phyloP scores from a whole-genome alignment of 2,797 vertebrate species.

The Atherinosoma microstoma region DNA sequence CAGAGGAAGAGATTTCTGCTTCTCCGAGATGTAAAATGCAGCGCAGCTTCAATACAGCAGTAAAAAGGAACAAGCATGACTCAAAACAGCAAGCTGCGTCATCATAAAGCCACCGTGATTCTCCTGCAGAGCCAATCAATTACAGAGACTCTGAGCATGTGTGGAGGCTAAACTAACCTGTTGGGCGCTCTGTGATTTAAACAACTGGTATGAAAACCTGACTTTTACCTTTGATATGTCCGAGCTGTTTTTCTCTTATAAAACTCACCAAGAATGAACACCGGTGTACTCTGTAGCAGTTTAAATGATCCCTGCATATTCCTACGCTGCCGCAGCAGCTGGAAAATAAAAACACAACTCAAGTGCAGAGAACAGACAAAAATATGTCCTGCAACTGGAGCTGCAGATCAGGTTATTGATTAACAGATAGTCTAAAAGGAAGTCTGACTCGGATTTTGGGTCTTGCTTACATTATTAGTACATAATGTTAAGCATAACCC shows the following conservation, averaged over 20 bases:
- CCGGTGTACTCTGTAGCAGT: too few relatives aligned
- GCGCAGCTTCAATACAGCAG: neutral
- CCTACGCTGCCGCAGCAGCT: neutral
- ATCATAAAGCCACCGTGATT: slow-evolving; percentile 11
- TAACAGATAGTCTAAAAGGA: neutral
- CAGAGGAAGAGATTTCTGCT: slow-evolving; percentile 3
- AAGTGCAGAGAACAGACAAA: neutral
- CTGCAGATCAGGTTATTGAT: neutral
- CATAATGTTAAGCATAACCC: neutral
- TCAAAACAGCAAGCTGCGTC: slow-evolving; percentile 7
- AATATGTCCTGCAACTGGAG: neutral
- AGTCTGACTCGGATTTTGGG: neutral
- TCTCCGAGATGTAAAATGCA: neutral
- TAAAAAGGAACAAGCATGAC: neutral
- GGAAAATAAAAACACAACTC: neutral
- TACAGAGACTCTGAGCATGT: slow-evolving; percentile 12
- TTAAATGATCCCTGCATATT: neutral
- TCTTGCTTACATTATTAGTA: too few relatives aligned
- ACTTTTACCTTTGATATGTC: neutral
- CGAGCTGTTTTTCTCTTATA: too few relatives aligned
- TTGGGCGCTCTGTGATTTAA: slow-evolving; percentile 10
- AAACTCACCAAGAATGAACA: too few relatives aligned
- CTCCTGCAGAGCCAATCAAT: slow-evolving; percentile 33
- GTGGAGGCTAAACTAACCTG: slow-evolving; percentile 25
- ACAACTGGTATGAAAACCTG: neutral